A percentile compares a stretch with the other conserved stretches of the same genome.
Conservation (phyloP, 35 echinoderm and acorn worm genomes). For the Heliocidaris tuberculata region DNA sequence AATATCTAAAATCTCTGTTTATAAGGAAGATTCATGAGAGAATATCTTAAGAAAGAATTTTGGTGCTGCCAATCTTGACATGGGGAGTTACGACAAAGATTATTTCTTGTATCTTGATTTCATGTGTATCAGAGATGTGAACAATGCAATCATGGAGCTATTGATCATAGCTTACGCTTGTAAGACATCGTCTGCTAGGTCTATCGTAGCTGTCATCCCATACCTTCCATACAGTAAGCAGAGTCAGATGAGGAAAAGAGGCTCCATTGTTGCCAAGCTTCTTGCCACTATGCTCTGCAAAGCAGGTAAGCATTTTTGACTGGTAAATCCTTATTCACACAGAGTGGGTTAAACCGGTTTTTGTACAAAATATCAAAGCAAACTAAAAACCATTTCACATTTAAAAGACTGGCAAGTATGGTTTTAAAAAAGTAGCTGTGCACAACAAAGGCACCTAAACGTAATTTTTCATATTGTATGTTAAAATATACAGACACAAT, state of each 20-base stretch:
- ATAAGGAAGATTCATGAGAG: too few species aligned
- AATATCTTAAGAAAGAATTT: too few species aligned
- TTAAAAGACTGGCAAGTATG: too few species aligned
- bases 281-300: slow-evolving; percentile 90
- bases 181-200: slow-evolving; percentile 88
- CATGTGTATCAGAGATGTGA: slow-evolving; percentile 61
- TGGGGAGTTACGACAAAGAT: background rate
- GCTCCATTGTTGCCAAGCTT: slow-evolving; percentile 90
- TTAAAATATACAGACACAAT: too few species aligned
- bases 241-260: slow-evolving; percentile 98
- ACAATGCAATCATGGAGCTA: slow-evolving; percentile 91
- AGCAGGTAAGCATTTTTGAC: slow-evolving; percentile 55
- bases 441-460: too few species aligned
- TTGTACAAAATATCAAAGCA: background rate
- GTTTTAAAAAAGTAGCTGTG: too few species aligned
- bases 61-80: too few species aligned
- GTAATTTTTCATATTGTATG: too few species aligned
- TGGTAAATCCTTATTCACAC: background rate
- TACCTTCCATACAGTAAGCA: slow-evolving; percentile 97
- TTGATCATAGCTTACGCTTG: slow-evolving; percentile 91
- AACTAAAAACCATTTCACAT: too few species aligned
- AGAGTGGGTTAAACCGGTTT: background rate
- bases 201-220: slow-evolving; percentile 91
- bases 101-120: background rate
- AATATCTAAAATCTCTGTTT: too few species aligned